Percentiles rank a stretch among this genome's conserved stretches.
phyloP scores from a whole-genome alignment of 2,113 vertebrate genomes.

The Notothenia rossii region DNA sequence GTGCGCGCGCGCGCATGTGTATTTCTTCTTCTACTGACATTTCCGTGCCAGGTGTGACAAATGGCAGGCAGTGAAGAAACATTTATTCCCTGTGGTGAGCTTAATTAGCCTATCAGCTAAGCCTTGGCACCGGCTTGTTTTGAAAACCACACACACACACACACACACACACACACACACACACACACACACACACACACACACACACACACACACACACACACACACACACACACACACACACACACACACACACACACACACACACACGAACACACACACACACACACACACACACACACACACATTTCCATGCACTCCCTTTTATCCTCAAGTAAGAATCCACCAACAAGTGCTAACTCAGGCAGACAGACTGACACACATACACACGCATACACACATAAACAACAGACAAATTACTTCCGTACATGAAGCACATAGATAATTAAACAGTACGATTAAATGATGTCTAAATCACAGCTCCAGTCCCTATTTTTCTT shows the following conservation, averaged over 20 bases:
- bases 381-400: constrained; percentile 8
- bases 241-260: too few species aligned
- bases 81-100: constrained; percentile 84
- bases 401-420: constrained; percentile 55
- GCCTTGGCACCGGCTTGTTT: constrained; percentile 82
- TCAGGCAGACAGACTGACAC: constrained; percentile 11
- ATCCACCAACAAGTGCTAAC: constrained; percentile 49
- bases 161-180: too few species aligned
- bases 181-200: too few species aligned
- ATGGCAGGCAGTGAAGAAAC: constrained; percentile 82
- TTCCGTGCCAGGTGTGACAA: constrained; percentile 85
- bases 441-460: constrained; percentile 71
- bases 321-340: constrained; percentile 48
- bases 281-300: constrained; percentile 39
- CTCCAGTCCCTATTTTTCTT: constrained; percentile 55
- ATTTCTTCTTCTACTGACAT: constrained; percentile 74
- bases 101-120: constrained; percentile 86
- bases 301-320: constrained; percentile 13
- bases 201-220: too few species aligned
- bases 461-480: constrained; percentile 69
- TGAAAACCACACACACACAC: constrained; percentile 65
- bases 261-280: too few species aligned
- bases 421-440: constrained; percentile 43
- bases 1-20: too few species aligned
- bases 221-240: too few species aligned